Percentiles rank a stretch among this genome's conserved stretches.
Conservation (phyloP, 2,888 invertebrate species). For the Mimas tiliae region DNA sequence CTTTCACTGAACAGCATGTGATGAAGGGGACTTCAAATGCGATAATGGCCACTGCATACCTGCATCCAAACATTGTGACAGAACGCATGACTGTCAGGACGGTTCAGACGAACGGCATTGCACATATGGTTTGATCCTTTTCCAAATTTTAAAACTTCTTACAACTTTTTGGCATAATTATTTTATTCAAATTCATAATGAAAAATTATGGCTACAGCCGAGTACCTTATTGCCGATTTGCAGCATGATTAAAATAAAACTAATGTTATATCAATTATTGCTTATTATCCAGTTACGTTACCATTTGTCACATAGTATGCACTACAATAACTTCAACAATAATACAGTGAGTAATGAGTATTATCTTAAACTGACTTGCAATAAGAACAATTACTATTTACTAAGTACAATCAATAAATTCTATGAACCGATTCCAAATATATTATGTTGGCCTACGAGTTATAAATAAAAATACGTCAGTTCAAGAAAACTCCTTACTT, state of each 20-base stretch:
- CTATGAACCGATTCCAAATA: background rate
- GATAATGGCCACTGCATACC: conserved; percentile 87
- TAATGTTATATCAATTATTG: background rate
- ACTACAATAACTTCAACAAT: background rate
- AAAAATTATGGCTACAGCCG: background rate
- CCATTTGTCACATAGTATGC: background rate
- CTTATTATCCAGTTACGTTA: background rate
- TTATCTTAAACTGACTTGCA: conserved; percentile 3
- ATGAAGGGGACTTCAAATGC: conserved; percentile 86
- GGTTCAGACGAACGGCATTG: conserved; percentile 85
- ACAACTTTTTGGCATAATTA: conserved; percentile 33
- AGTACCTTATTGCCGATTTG: background rate
- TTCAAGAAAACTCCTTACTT: background rate
- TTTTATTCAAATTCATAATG: background rate
- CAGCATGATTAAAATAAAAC: background rate
- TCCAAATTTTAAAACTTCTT: conserved; percentile 50
- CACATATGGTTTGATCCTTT: conserved; percentile 76
- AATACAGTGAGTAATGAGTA: background rate
- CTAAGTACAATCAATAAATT: background rate
- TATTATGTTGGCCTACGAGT: too few species aligned
- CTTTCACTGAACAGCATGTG: conserved; percentile 85
- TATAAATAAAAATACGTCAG: background rate
- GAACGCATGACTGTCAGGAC: conserved; percentile 84
- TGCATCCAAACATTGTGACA: conserved; percentile 81
- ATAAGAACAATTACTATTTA: background rate